Conservation (phyloP, 1,140 invertebrate genomes). For the Hestina assimilis region DNA sequence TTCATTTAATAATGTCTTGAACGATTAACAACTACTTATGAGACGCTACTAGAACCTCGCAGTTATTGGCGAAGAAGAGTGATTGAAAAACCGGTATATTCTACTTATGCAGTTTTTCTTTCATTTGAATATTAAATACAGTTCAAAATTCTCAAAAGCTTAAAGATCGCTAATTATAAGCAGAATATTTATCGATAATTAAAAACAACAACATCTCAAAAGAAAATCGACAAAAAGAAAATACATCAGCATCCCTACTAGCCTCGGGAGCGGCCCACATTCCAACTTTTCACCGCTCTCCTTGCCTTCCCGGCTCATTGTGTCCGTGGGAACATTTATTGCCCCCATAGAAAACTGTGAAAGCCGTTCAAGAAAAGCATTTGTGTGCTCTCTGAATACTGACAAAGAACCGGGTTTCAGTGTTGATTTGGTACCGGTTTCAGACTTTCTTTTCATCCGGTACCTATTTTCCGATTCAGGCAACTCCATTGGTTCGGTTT, state of each 20-base stretch:
- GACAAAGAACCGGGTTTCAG: constrained; percentile 65
- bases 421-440: constrained; percentile 65
- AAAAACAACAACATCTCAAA: not conserved
- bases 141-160: too few species aligned
- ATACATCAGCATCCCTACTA: constrained; percentile 46
- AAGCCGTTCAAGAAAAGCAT: constrained; percentile 72
- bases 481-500: constrained; percentile 53
- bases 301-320: constrained; percentile 69
- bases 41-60: too few species aligned
- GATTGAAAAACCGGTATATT: too few species aligned
- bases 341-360: constrained; percentile 73
- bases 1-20: too few species aligned
- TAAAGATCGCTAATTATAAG: too few species aligned
- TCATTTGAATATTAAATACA: too few species aligned
- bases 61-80: too few species aligned
- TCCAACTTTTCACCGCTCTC: constrained; percentile 72
- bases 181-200: not conserved
- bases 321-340: constrained; percentile 77
- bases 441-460: constrained; percentile 63
- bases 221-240: constrained; percentile 37
- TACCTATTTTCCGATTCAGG: constrained; percentile 62
- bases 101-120: too few species aligned
- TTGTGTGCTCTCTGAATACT: constrained; percentile 69
- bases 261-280: constrained; percentile 69
- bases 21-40: too few species aligned